Percentiles rank a stretch among this genome's conserved stretches.
These are phyloP conservation scores for Clamator glandarius DNA, from an alignment of 2,797 vertebrate species.

Conservation along the genomic window DNA sequence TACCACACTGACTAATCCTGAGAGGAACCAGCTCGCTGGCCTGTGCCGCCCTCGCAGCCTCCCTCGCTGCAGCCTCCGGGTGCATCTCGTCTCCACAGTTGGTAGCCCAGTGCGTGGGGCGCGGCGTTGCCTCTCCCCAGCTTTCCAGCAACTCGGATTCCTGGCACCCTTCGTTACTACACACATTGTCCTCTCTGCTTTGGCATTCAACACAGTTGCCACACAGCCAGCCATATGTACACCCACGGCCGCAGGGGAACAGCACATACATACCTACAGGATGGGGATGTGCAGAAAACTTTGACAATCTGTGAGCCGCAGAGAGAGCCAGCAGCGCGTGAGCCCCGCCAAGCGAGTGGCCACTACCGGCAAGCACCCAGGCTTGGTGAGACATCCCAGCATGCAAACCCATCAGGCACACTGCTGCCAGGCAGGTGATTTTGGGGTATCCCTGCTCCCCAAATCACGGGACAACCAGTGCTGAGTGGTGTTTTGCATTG, in stretches of 20 bases:
- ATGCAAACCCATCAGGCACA: rapidly evolving
- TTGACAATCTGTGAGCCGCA: constrained; percentile 39
- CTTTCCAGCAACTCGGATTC: constrained; percentile 29
- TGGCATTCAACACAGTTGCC: constrained; percentile 50
- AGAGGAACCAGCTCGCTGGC: rapidly evolving
- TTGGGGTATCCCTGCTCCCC: rapidly evolving
- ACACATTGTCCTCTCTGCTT: constrained; percentile 56
- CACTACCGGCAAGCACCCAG: background rate
- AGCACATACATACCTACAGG: constrained; percentile 42
- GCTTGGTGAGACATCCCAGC: rapidly evolving
- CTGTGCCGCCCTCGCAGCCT: background rate
- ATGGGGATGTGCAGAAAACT: constrained; percentile 40
- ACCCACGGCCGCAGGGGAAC: constrained; percentile 53
- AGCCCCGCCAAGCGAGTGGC: background rate
- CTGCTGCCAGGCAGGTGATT: background rate
- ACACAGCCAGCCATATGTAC: constrained; percentile 59
- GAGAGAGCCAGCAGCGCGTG: background rate
- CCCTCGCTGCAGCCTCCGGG: background rate
- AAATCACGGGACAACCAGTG: rapidly evolving
- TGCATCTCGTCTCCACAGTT: background rate
- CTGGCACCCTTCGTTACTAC: constrained; percentile 51
- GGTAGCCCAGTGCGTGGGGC: background rate
- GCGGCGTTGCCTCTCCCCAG: background rate
- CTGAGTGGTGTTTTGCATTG: rapidly evolving
- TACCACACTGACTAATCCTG: background rate